A percentile compares a stretch with the other conserved stretches of the same genome.
Conservation (phyloP, 2,113 vertebrate genomes). For the Indicator maculatus region DNA sequence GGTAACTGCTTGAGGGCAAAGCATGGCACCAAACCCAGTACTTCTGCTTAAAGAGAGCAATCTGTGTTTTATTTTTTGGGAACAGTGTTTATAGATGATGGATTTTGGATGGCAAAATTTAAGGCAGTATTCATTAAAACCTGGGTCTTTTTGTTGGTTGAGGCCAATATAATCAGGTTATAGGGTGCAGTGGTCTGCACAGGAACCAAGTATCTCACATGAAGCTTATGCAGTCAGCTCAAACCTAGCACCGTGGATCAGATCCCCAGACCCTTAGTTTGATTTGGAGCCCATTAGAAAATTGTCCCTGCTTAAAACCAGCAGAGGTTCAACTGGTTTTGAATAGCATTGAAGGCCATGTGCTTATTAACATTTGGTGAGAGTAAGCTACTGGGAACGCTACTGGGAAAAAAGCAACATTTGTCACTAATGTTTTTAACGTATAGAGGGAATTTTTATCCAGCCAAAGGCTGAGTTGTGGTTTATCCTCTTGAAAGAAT, state of each 20-base stretch:
- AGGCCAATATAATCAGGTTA: not conserved
- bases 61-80: not conserved
- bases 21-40: not conserved
- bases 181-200: not conserved
- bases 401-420: not conserved
- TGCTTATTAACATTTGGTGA: not conserved
- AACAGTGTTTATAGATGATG: not conserved
- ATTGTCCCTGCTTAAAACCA: not conserved
- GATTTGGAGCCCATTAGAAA: not conserved
- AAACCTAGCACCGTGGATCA: not conserved
- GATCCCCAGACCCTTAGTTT: not conserved
- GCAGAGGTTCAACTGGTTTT: not conserved
- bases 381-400: not conserved
- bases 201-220: accelerated
- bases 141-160: not conserved
- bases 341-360: not conserved
- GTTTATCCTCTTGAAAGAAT: conserved; percentile 43
- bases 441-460: not conserved
- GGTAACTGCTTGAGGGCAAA: not conserved
- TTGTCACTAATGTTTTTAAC: conserved; percentile 10
- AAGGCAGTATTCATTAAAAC: not conserved
- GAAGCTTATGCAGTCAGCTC: accelerated
- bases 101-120: not conserved
- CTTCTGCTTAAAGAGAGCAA: not conserved
- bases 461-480: conserved; percentile 12